These are phyloP conservation scores for Sus cebifrons DNA, from an alignment of 2,797 vertebrate genomes.

Conservation along the genomic window DNA sequence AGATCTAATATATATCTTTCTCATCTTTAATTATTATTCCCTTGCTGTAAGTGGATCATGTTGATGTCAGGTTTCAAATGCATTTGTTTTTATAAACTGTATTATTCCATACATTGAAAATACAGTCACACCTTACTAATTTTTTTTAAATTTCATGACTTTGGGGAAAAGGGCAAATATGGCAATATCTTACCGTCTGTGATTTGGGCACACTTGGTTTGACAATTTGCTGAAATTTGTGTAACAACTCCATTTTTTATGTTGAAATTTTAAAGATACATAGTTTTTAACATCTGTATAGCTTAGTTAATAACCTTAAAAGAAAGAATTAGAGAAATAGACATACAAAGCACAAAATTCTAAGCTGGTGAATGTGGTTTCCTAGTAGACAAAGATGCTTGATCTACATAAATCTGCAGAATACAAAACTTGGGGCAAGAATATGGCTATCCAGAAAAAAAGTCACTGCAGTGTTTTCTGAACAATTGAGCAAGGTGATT, in stretches of 20 bases:
- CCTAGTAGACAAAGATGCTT: background rate
- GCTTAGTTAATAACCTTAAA: background rate
- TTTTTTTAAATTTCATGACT: background rate
- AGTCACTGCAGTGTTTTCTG: background rate
- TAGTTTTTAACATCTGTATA: background rate
- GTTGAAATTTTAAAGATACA: background rate
- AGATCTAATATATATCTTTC: background rate
- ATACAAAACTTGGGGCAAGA: background rate
- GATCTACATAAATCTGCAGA: background rate
- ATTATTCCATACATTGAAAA: constrained; percentile 28
- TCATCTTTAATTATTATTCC: background rate
- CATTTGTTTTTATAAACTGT: background rate
- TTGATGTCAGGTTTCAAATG: background rate
- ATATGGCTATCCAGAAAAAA: background rate
- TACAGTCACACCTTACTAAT: background rate
- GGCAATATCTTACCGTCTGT: background rate
- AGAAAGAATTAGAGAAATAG: background rate
- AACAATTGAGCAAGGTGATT: background rate
- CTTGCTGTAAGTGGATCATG: background rate
- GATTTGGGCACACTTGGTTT: background rate
- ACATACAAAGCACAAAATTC: background rate
- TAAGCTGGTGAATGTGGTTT: background rate
- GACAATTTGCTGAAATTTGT: background rate
- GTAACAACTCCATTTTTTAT: background rate
- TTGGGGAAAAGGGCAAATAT: background rate